Evolutionary conservation across 2,888 invertebrate genomes (phyloP), one percentile per base, ranked within the genome.

Genomic region (Erebia palarica): DNA sequence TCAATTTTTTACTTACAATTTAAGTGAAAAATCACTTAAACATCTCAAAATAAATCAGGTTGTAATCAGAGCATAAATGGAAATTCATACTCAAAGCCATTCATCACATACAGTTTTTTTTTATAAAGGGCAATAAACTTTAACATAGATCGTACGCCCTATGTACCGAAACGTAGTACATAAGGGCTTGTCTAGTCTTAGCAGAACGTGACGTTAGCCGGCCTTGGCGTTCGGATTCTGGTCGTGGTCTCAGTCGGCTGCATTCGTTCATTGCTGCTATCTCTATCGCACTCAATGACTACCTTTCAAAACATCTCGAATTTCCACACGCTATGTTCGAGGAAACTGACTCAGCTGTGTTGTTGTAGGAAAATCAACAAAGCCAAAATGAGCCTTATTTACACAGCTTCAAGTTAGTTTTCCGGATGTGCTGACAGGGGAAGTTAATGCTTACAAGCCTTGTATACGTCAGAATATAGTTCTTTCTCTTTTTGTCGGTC

Each of bases 401-500:
- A 60, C 47, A 75, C 70, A 27, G 49, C 0, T 7, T 27, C 76
- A 86, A 75, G 80, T 85, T 81, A 73, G 77, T 81, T 78, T 82
- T 85, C 77, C 69, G 78, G 71, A 61, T 71, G 73, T 61, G 67
- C 70, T 72, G 73, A 63, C 74, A 71, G 67, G 76, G 76, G 77
- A 71, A 81, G 84, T 86, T 82, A 79, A 82, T 81, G 77, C 79
- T 82, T 83, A 80, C 81, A 75, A 78, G 78, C 71, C 69, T 82
- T 78, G 77, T 77, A 78, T 83, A 84, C 87, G 86, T 84, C 82
- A 85, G 77, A 78, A 75, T 82, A 85, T 90, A 85, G 85, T 86
- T 92, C 91, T 90, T 88, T 93, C 92, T 92, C 92, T 92, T 91
- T 89, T 88, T 86, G 83, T 81, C 86, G 77, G 86, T 86, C 83